These are phyloP conservation scores for Tipula helvola DNA, from an alignment of 2,888 invertebrate genomes.

Conservation along the genomic window DNA sequence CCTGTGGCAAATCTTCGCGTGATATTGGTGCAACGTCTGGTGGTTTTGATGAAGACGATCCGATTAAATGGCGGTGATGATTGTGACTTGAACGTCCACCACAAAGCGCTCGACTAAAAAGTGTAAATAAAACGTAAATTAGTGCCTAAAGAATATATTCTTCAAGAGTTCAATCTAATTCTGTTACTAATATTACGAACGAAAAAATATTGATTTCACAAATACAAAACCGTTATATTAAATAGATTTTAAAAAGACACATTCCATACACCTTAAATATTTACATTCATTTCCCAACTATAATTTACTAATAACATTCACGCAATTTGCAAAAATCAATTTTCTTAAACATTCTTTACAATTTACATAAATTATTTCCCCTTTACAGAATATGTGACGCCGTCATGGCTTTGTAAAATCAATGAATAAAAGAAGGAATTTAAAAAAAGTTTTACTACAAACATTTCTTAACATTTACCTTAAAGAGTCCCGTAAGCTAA, in stretches of 20 bases:
- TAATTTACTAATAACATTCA: neutral
- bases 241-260: too few species aligned
- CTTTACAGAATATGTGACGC: neutral
- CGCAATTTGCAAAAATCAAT: neutral
- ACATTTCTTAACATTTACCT: slow-evolving; percentile 37
- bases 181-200: too few species aligned
- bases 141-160: too few species aligned
- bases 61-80: slow-evolving; percentile 54
- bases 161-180: too few species aligned
- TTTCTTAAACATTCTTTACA: neutral
- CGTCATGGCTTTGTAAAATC: neutral
- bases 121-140: neutral
- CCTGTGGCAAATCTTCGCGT: slow-evolving; percentile 56
- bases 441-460: neutral
- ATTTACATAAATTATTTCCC: neutral
- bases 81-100: slow-evolving; percentile 36
- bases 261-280: too few species aligned
- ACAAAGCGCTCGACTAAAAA: slow-evolving; percentile 25
- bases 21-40: slow-evolving; percentile 74
- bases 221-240: too few species aligned
- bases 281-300: too few species aligned
- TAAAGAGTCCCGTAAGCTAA: slow-evolving; percentile 51
- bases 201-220: too few species aligned
- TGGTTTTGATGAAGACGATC: slow-evolving; percentile 45
- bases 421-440: neutral